Base-by-base conservation (phyloP, 92 coral and sea anemone species). In the Nematostella vectensis region DNA sequence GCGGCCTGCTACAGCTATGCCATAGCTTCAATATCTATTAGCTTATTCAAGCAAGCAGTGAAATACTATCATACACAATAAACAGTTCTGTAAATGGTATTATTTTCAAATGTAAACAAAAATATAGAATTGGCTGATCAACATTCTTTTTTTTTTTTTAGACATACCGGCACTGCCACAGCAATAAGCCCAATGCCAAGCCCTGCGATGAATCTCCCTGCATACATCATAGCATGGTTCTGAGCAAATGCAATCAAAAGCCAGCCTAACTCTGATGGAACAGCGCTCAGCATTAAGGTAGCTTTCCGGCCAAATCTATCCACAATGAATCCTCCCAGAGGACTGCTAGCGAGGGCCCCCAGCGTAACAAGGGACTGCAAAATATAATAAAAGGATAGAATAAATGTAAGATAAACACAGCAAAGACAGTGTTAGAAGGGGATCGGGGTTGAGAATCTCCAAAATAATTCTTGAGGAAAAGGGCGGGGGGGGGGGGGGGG, bases 231-330 rank as follows among this genome's bases (percentile, higher is more conserved):
- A 3, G 60, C 38, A 25, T 27, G 43, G 30, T 59, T 62, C 24
- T 62, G 61, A 18, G 88, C 83, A 27, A 54, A 86, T 22, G 61
- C 70, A 15, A 87, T 65, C 44, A 83, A 29, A 53, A 80, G 48
- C 89, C 93, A 84, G 2, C 96, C 96, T 16, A 69, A 65, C n/a
- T 68, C 89, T 24, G 78, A 69, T n/a, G 96, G 96, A 25, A 80
- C 37, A 0, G 83, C 57, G 20, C 88, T 71, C 0, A 67, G 23
- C 50, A 89, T 65, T 0, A 84, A 68, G 28, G 76, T 55, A 13
- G 63, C 51, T 59, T 84, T 89, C 49, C 96, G 55, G 1, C 96
- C 96, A 59, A 72, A 42, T 1, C 25, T 10, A 48, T 83, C 94
- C 15, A 79, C 61, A 4, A 72, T 47, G 47, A 58, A 55, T 6